These are phyloP conservation scores for Platycnemis pennipes DNA, from an alignment of 2,888 invertebrate species.

Conservation along the genomic window DNA sequence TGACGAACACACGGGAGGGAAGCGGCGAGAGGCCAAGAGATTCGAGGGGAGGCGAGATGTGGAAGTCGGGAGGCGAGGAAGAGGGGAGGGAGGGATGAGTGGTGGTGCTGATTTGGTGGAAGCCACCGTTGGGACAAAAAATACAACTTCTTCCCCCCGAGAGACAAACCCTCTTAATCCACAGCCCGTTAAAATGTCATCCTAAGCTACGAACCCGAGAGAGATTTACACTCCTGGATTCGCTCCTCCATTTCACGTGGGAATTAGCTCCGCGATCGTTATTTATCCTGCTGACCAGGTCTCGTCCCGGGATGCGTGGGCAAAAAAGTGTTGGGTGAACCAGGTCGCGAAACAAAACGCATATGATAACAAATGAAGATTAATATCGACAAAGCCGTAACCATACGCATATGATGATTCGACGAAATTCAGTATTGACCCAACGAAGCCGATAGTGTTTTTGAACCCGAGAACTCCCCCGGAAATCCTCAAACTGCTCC, in stretches of 20 bases:
- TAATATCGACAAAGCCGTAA: too few species aligned
- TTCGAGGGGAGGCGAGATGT: neutral
- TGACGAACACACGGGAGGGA: neutral
- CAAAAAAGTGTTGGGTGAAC: too few species aligned
- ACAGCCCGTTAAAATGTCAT: slow-evolving; percentile 30
- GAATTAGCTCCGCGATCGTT: too few species aligned
- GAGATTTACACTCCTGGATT: neutral
- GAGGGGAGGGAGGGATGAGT: neutral
- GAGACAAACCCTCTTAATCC: slow-evolving; percentile 31
- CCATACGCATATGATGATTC: too few species aligned
- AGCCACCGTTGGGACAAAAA: neutral
- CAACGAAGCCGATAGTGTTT: too few species aligned
- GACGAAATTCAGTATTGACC: too few species aligned
- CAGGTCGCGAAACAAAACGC: too few species aligned
- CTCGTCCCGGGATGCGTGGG: too few species aligned
- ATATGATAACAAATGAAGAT: too few species aligned
- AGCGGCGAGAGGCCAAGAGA: neutral
- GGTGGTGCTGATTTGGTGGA: neutral
- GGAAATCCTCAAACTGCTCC: too few species aligned
- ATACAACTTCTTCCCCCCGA: neutral
- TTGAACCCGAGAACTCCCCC: too few species aligned
- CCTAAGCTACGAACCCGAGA: neutral
- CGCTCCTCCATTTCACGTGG: neutral
- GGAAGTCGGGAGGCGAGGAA: neutral
- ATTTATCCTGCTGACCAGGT: too few species aligned